Conservation (phyloP, 37 sponge, comb jelly and placozoan species). For the Aplysina aerophoba region DNA sequence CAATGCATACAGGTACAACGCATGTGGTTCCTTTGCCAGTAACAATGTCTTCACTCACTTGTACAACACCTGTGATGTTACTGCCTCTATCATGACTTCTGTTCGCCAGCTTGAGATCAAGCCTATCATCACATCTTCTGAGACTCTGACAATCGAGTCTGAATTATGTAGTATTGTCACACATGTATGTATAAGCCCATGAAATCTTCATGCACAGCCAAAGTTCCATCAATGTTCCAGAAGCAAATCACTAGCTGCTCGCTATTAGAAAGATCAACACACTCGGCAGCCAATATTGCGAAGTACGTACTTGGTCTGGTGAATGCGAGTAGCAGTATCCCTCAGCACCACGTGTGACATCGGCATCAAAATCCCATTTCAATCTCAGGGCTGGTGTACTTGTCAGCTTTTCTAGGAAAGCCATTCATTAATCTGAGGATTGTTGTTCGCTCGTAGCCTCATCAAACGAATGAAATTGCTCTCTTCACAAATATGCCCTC, state of each 20-base stretch:
- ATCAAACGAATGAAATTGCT: no score
- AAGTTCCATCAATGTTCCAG: slow-evolving; percentile 31
- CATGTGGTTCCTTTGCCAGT: slow-evolving; percentile 35
- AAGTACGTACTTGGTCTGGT: slow-evolving; percentile 26
- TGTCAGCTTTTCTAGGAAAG: slow-evolving; percentile 33
- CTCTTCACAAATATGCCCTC: slow-evolving; percentile 32
- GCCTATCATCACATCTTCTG: slow-evolving; percentile 36
- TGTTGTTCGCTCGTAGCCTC: no score
- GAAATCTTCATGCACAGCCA: slow-evolving; percentile 53
- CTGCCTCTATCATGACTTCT: slow-evolving; percentile 43
- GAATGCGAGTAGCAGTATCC: slow-evolving; percentile 14
- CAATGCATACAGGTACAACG: slow-evolving; percentile 28
- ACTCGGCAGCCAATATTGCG: slow-evolving; percentile 47
- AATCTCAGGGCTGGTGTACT: slow-evolving; percentile 52
- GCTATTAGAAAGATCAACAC: slow-evolving; percentile 42
- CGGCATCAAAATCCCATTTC: slow-evolving; percentile 38
- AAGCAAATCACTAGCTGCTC: slow-evolving; percentile 53
- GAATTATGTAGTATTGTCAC: slow-evolving; percentile 21
- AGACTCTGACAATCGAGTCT: slow-evolving; percentile 24
- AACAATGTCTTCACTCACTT: slow-evolving; percentile 32
- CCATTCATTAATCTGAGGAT: slow-evolving; percentile 40
- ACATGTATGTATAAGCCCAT: slow-evolving; percentile 32
- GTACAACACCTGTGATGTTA: slow-evolving; percentile 31
- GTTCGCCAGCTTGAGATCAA: slow-evolving; percentile 26
- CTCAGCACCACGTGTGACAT: slow-evolving; percentile 46